Evolutionary conservation across 2,888 invertebrate species (phyloP).

Genomic region (Idaea straminata): DNA sequence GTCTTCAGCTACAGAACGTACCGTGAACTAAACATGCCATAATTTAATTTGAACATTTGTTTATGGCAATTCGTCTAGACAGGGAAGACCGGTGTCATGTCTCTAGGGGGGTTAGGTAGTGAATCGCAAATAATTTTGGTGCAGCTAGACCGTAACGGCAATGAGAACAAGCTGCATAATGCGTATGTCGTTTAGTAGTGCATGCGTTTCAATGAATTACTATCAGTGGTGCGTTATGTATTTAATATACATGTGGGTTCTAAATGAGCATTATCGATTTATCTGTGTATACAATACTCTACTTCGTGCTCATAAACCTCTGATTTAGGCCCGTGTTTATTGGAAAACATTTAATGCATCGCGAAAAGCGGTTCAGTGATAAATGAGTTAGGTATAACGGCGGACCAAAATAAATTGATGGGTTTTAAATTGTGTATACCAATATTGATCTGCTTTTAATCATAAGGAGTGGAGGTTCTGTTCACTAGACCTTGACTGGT

Average conservation of each 20-base stretch:
- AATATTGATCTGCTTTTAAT: conserved; percentile 25
- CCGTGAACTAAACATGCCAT: conserved; percentile 9
- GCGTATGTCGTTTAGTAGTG: background rate
- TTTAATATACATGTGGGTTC: background rate
- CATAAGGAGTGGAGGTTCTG: conserved; percentile 25
- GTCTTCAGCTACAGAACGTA: background rate
- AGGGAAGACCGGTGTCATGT: conserved; percentile 53
- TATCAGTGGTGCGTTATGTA: background rate
- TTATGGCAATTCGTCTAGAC: conserved; percentile 59
- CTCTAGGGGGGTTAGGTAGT: conserved; percentile 61
- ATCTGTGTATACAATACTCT: background rate
- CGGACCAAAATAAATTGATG: background rate
- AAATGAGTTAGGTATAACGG: background rate
- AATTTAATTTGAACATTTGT: conserved; percentile 21
- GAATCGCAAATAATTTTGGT: conserved; percentile 70
- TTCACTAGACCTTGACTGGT: conserved; percentile 33
- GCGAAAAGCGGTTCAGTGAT: background rate
- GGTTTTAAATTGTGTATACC: conserved; percentile 8
- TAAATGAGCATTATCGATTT: background rate
- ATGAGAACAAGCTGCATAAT: conserved; percentile 15
- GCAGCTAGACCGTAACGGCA: conserved; percentile 60
- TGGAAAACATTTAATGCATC: background rate
- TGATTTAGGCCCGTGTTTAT: background rate
- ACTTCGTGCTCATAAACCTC: background rate
- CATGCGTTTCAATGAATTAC: background rate